Percentiles rank a stretch among this genome's conserved stretches.
Evolutionary conservation across 2,113 vertebrate species (phyloP).

Genomic region (Oncorhynchus mykiss): DNA sequence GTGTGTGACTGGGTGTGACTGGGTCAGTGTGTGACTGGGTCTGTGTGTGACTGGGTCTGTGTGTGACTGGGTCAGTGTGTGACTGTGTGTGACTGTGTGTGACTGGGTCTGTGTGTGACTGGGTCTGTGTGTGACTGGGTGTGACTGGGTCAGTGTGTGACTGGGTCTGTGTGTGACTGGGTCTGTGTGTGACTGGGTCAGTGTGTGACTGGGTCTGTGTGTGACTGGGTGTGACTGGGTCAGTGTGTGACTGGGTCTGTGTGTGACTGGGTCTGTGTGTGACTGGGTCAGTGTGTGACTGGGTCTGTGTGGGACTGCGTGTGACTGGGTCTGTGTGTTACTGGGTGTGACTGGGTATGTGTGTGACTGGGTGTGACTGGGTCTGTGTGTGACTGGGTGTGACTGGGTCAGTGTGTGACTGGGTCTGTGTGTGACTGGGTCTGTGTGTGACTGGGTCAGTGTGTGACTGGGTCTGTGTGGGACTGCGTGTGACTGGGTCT

Average conservation of each 20-base stretch:
- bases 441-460: conserved; percentile 1
- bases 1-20: no score
- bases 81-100: background rate
- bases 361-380: no score
- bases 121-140: no score
- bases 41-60: no score
- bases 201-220: conserved; percentile 42
- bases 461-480: background rate
- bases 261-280: background rate
- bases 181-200: conserved; percentile 2
- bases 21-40: background rate
- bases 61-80: conserved; percentile 6
- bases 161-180: background rate
- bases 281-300: conserved; percentile 12
- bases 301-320: background rate
- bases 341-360: no score
- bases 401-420: no score
- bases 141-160: no score
- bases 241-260: no score
- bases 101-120: background rate
- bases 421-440: background rate
- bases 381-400: conserved; percentile 6
- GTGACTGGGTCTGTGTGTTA: no score
- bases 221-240: no score
- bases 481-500: background rate